Evolutionary conservation across 2,797 vertebrate genomes (phyloP).

Genomic region (Adrianichthys oophorus): DNA sequence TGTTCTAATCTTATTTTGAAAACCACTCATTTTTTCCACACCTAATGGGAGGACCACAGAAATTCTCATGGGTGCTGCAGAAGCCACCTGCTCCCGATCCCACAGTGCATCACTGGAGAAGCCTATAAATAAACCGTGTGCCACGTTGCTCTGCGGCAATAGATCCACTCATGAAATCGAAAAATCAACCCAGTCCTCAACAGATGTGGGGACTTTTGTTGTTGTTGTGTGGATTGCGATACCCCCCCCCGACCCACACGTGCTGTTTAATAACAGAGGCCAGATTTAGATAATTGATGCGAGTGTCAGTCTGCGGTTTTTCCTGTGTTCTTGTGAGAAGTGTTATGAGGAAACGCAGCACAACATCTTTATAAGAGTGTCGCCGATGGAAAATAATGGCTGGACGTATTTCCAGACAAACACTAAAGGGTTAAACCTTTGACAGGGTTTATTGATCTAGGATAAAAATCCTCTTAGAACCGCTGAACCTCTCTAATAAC

Average conservation of each 20-base stretch:
- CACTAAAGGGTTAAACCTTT: too few relatives aligned
- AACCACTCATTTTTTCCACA: too few relatives aligned
- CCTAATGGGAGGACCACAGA: slow-evolving; percentile 40
- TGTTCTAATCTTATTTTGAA: neutral
- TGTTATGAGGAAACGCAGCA: too few relatives aligned
- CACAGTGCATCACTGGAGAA: slow-evolving; percentile 22
- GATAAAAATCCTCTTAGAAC: neutral
- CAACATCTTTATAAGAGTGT: too few relatives aligned
- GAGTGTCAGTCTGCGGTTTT: too few relatives aligned
- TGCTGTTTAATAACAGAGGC: too few relatives aligned
- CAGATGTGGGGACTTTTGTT: slow-evolving; percentile 8
- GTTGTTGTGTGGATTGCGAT: neutral
- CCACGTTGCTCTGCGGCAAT: slow-evolving; percentile 52
- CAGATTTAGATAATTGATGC: too few relatives aligned
- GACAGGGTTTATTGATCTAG: too few relatives aligned
- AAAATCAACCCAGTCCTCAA: slow-evolving; percentile 10
- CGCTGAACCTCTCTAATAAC: neutral
- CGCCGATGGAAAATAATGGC: too few relatives aligned
- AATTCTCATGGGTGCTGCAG: slow-evolving; percentile 42
- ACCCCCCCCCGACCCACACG: too few relatives aligned
- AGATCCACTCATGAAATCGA: slow-evolving; percentile 27
- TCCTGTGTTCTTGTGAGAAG: too few relatives aligned
- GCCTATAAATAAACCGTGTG: slow-evolving; percentile 58
- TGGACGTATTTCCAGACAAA: too few relatives aligned
- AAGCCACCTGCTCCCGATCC: slow-evolving; percentile 29